These are phyloP conservation scores for Gopherus flavomarginatus DNA, from an alignment of 2,113 vertebrate genomes.

Conservation along the genomic window DNA sequence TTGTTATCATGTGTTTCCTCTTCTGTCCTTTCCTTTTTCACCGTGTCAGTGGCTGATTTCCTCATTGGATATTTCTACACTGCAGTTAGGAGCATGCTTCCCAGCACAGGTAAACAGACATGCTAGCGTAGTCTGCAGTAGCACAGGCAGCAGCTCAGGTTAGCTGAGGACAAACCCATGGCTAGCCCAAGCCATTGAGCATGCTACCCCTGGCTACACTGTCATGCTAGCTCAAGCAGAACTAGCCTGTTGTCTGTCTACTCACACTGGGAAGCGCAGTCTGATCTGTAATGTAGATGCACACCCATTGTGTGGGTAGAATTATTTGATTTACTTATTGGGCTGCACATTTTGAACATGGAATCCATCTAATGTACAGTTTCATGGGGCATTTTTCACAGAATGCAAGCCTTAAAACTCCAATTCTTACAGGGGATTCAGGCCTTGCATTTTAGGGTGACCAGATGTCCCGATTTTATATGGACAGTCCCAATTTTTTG, in stretches of 20 bases:
- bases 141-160: neutral
- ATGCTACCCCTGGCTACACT: neutral
- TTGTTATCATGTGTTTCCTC: neutral
- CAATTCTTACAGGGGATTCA: neutral
- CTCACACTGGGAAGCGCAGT: neutral
- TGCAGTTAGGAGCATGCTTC: neutral
- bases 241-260: neutral
- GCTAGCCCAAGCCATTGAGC: neutral
- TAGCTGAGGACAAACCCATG: neutral
- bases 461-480: too few species aligned
- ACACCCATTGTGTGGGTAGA: neutral
- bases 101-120: neutral
- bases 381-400: constrained; percentile 45
- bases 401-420: constrained; percentile 47
- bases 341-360: neutral
- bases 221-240: neutral
- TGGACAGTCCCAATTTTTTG: too few species aligned
- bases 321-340: constrained; percentile 38
- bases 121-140: neutral
- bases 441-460: neutral
- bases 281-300: neutral
- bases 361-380: constrained; percentile 36
- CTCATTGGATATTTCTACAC: neutral
- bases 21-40: neutral
- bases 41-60: neutral